Evolutionary conservation across 2,797 vertebrate genomes (phyloP).

Genomic region (Dallia pectoralis): DNA sequence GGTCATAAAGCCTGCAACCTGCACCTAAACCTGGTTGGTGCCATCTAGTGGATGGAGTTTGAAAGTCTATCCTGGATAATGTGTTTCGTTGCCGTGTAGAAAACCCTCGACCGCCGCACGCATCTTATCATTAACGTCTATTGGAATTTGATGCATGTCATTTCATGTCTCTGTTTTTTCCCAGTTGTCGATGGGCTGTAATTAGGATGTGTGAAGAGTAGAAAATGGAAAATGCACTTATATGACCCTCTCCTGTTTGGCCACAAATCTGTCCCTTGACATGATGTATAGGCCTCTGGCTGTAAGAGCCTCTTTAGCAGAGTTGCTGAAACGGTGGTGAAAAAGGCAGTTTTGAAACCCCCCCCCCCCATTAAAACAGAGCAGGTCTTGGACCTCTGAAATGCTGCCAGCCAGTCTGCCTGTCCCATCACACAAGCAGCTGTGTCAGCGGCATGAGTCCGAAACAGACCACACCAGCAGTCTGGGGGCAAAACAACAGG

Average conservation of each 20-base stretch:
- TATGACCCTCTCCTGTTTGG: background rate
- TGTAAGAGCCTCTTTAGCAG: constrained; percentile 14
- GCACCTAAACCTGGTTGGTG: too few relatives aligned
- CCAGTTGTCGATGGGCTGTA: background rate
- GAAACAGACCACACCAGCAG: constrained; percentile 2
- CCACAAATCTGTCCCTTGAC: background rate
- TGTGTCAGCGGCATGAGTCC: background rate
- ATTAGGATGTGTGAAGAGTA: background rate
- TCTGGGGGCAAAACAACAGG: background rate
- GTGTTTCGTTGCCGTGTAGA: too few relatives aligned
- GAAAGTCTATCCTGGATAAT: too few relatives aligned
- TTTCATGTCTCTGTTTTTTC: constrained; percentile 1
- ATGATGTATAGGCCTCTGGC: background rate
- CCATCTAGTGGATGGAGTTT: background rate
- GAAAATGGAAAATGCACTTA: too few relatives aligned
- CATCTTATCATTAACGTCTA: too few relatives aligned
- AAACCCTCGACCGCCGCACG: too few relatives aligned
- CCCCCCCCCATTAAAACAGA: constrained; percentile 41
- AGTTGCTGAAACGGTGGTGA: constrained; percentile 23
- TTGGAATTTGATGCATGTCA: background rate
- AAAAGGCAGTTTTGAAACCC: constrained; percentile 22
- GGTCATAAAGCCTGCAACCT: too few relatives aligned
- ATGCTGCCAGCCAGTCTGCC: constrained; percentile 18
- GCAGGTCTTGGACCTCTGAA: constrained; percentile 25
- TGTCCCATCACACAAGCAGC: background rate